Evolutionary conservation across 2,113 vertebrate species (phyloP).

Genomic region (Furnarius figulus): DNA sequence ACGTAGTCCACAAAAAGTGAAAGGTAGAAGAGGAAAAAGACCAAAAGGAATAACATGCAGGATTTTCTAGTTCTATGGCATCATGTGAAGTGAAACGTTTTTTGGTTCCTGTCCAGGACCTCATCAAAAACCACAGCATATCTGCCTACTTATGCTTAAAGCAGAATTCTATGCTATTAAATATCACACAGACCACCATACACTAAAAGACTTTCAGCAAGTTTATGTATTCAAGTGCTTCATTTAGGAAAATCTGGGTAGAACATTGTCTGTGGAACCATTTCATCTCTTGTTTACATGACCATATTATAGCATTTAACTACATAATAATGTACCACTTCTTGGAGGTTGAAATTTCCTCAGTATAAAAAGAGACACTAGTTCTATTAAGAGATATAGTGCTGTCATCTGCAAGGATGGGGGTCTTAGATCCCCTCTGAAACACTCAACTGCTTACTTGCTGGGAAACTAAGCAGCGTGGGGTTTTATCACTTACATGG

Average conservation of each 20-base stretch:
- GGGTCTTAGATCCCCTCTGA: neutral
- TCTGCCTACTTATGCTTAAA: constrained; percentile 14
- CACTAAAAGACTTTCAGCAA: neutral
- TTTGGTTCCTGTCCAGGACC: neutral
- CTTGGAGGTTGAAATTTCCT: neutral
- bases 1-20: neutral
- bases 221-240: neutral
- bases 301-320: neutral
- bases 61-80: neutral
- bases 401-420: neutral
- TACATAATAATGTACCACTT: neutral
- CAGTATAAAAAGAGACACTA: neutral
- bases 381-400: neutral
- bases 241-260: neutral
- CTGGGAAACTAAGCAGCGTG: neutral
- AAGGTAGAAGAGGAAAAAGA: neutral
- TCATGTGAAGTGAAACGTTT: neutral
- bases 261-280: neutral
- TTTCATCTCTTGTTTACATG: neutral
- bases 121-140: neutral
- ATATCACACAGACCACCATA: neutral
- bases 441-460: neutral
- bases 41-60: neutral
- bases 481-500: neutral
- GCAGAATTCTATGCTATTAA: neutral